Evolutionary conservation across 2,797 vertebrate species (phyloP).

Genomic region (Gymnopithys bicolor): DNA sequence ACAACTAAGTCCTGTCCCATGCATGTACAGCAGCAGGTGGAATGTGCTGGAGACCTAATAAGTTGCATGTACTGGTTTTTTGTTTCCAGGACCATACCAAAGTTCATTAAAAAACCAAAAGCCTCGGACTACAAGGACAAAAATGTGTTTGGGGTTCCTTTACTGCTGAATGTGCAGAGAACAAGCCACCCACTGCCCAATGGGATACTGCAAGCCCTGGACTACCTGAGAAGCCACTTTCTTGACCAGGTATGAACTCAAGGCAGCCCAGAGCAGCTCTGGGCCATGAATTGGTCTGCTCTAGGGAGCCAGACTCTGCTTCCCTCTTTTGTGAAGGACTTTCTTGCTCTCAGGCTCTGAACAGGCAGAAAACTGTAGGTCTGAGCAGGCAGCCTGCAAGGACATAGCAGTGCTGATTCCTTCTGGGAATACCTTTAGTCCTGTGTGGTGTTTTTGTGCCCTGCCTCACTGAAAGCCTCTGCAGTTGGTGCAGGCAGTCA

Average conservation of each 20-base stretch:
- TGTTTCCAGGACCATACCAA: constrained; percentile 84
- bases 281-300: background rate
- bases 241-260: constrained; percentile 84
- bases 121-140: constrained; percentile 80
- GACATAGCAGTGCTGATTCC: background rate
- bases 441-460: background rate
- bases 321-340: background rate
- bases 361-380: background rate
- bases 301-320: background rate
- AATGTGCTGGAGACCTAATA: background rate
- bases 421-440: background rate
- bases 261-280: background rate
- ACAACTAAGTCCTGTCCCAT: background rate
- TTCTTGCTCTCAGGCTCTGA: background rate
- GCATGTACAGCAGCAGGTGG: background rate
- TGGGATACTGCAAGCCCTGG: constrained; percentile 85
- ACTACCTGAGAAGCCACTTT: constrained; percentile 82
- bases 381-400: background rate
- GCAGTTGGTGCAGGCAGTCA: background rate
- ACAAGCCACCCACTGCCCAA: constrained; percentile 84
- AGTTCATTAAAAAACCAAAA: constrained; percentile 81
- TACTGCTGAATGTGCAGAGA: constrained; percentile 82
- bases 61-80: background rate
- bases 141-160: constrained; percentile 86
- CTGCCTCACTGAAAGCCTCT: background rate